Percentiles rank a stretch among this genome's conserved stretches.
Evolutionary conservation across 2,888 invertebrate genomes (phyloP).

Genomic region (Tetragnatha montana): DNA sequence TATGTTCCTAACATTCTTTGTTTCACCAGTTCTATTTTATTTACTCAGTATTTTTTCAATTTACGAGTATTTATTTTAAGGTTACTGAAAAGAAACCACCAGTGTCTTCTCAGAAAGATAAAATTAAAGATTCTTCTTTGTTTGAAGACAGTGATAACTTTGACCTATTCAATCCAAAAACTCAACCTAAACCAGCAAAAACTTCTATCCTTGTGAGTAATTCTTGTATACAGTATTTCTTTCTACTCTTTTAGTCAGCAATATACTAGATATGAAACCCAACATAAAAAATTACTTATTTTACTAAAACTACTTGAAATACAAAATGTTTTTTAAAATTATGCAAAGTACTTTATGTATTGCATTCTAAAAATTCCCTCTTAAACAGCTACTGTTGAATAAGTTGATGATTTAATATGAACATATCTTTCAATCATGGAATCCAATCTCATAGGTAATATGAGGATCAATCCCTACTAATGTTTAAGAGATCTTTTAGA

Average conservation of each 20-base stretch:
- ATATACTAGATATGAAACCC: background rate
- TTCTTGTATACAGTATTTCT: background rate
- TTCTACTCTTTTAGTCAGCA: background rate
- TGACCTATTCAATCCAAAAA: slow-evolving; percentile 61
- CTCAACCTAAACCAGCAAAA: slow-evolving; percentile 5
- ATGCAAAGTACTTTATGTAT: no score
- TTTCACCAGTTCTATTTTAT: no score
- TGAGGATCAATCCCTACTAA: no score
- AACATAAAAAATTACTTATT: background rate
- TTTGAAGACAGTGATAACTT: slow-evolving; percentile 67
- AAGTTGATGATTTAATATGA: no score
- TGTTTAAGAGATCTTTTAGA: no score
- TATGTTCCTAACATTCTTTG: no score
- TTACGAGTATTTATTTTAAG: background rate
- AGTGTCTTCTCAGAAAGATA: background rate
- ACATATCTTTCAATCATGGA: no score
- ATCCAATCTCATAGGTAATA: no score
- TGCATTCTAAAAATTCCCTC: no score
- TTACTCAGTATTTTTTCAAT: no score
- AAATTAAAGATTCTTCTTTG: slow-evolving; percentile 24
- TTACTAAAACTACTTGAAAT: background rate
- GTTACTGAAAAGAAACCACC: slow-evolving; percentile 10
- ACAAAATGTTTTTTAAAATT: no score
- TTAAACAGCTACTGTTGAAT: no score
- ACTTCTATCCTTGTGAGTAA: slow-evolving; percentile 8